Conservation (phyloP, 2,888 invertebrate species). For the Euclidia mi region DNA sequence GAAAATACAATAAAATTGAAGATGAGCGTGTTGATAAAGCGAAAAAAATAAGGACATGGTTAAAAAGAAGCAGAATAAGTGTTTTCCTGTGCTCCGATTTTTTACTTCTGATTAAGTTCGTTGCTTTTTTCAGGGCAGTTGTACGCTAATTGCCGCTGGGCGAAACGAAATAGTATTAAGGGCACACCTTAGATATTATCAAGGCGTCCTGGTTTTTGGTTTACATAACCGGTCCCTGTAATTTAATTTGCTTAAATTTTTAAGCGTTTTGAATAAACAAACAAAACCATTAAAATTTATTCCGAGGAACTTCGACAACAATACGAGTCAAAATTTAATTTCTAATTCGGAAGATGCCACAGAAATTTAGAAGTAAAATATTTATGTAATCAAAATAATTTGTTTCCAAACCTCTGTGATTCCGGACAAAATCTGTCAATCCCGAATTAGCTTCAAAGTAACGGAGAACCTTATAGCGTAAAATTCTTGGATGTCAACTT, state of each 20-base stretch:
- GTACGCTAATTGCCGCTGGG: slow-evolving; percentile 13
- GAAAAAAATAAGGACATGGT: background rate
- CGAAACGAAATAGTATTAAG: background rate
- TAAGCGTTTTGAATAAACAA: background rate
- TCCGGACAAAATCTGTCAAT: slow-evolving; percentile 12
- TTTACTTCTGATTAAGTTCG: slow-evolving; percentile 11
- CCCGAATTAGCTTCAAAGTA: slow-evolving; percentile 10
- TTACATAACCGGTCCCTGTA: background rate
- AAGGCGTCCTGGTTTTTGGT: background rate
- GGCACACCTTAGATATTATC: slow-evolving; percentile 5
- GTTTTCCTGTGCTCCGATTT: slow-evolving; percentile 1
- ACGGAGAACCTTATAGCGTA: slow-evolving; percentile 2
- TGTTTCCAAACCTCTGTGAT: background rate
- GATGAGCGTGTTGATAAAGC: background rate
- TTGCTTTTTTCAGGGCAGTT: slow-evolving; percentile 11
- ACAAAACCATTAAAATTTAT: slow-evolving; percentile 4
- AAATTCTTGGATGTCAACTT: slow-evolving; percentile 42
- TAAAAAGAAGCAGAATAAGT: slow-evolving; percentile 1
- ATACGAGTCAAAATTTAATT: background rate
- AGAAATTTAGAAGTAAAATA: background rate
- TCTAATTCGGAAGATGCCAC: background rate
- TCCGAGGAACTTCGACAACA: background rate
- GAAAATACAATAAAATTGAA: background rate
- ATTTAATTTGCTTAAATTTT: background rate
- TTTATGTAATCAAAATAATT: slow-evolving; percentile 11